phyloP scores from a whole-genome alignment of 2,888 invertebrate genomes.

The Callosobruchus maculatus region DNA sequence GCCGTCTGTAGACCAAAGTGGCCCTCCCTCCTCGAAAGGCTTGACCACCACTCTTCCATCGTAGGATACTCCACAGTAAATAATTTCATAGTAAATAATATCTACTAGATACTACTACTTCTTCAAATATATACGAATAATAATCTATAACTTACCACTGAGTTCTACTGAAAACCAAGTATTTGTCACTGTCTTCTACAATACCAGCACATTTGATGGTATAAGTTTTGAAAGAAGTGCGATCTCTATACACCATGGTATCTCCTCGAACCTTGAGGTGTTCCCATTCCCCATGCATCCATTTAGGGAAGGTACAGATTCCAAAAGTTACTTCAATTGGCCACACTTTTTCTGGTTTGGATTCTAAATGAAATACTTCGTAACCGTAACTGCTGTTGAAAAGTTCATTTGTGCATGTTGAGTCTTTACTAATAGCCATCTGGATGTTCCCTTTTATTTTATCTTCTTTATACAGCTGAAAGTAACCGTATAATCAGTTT shows the following conservation, averaged over 20 bases:
- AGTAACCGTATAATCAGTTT: neutral
- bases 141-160: slow-evolving; percentile 56
- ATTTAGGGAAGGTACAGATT: slow-evolving; percentile 56
- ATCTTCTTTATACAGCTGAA: slow-evolving; percentile 31
- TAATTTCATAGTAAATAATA: too few species aligned
- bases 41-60: too few species aligned
- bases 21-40: too few species aligned
- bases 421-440: slow-evolving; percentile 61
- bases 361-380: slow-evolving; percentile 55
- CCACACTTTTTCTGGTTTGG: slow-evolving; percentile 42
- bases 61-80: too few species aligned
- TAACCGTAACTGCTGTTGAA: slow-evolving; percentile 55
- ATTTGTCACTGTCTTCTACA: slow-evolving; percentile 47
- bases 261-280: slow-evolving; percentile 51
- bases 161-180: slow-evolving; percentile 52
- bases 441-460: slow-evolving; percentile 52
- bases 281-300: slow-evolving; percentile 63
- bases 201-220: slow-evolving; percentile 50
- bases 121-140: too few species aligned
- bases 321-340: slow-evolving; percentile 43
- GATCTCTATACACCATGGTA: slow-evolving; percentile 53
- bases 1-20: too few species aligned
- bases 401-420: slow-evolving; percentile 58
- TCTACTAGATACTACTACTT: too few species aligned
- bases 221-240: slow-evolving; percentile 52